Base-by-base conservation (phyloP, 2,797 vertebrate species). In the Gymnoscopelus microlampas region DNA sequence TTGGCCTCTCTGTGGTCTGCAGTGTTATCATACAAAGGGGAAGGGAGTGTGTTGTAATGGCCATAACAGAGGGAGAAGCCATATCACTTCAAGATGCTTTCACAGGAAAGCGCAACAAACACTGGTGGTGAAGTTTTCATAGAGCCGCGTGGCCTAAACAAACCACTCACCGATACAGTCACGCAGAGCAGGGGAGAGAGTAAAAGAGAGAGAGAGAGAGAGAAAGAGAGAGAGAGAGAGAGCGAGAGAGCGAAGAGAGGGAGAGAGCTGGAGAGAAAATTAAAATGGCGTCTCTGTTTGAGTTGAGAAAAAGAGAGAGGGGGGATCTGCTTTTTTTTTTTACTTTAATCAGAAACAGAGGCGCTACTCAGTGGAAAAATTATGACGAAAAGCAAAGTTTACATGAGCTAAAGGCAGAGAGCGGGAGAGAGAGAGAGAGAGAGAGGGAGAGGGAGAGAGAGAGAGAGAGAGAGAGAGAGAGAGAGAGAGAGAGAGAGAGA, bases 311-410 rank as follows among this genome's bases (percentile, higher is more conserved):
- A 24, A 63, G 68, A 60, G 75, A 0, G 60, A 75, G 76, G 75
- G 79, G 8, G 71, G 60, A 68, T 69, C n/a, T 77, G 78, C 78
- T 76, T 69, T 68, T 71, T 83, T 81, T 63, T 76, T 60, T 61
- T 2, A 85, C 81, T 86, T 86, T 93, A 93, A 94, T 93, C 83
- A 84, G 84, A 92, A 93, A 84, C 92, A 93, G 92, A 91, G 80
- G 79, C 70, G 57, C 75, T 78, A 29, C 8, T 77, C 78, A 76
- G 84, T 87, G 88, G 88, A 92, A 92, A 91, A 88, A 85, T 76
- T 77, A 84, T 82, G 86, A 90, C 82, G 81, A 89, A 89, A 90
- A 81, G 79, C 82, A 85, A 90, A 85, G 90, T 92, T 92, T 91
- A 90, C 86, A 90, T 89, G 89, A 90, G 85, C 87, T 90, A 88